Evolutionary conservation across 2,888 invertebrate species (phyloP).

Genomic region (Acronicta alni): DNA sequence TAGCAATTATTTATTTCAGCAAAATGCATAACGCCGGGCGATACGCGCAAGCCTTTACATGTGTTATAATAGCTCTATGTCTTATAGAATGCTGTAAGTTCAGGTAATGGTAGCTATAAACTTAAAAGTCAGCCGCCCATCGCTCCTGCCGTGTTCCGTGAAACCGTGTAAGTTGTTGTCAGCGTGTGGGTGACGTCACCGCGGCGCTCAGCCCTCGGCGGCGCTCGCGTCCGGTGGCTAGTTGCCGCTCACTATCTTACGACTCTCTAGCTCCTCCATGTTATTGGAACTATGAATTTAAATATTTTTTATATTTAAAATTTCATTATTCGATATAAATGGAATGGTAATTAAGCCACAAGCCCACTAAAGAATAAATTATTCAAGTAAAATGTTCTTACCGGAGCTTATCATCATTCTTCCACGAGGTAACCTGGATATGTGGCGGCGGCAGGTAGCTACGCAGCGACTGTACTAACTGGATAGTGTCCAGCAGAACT

Average conservation of each 20-base stretch:
- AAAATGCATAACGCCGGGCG: no score
- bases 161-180: conserved; percentile 26
- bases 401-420: conserved; percentile 93
- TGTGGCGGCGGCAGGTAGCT: conserved; percentile 96
- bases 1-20: no score
- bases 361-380: background rate
- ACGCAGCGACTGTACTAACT: conserved; percentile 94
- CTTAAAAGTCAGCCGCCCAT: conserved; percentile 7
- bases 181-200: conserved; percentile 52
- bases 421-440: conserved; percentile 96
- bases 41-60: no score
- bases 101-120: conserved; percentile 6
- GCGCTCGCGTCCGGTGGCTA: conserved; percentile 68
- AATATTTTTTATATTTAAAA: no score
- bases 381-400: conserved; percentile 50
- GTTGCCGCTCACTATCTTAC: conserved; percentile 88
- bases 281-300: conserved; percentile 77
- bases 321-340: background rate
- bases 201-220: conserved; percentile 51
- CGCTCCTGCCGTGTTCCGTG: conserved; percentile 27
- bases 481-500: conserved; percentile 96
- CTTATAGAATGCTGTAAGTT: background rate
- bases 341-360: background rate
- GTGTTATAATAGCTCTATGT: no score
- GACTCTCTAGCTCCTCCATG: conserved; percentile 86